Base-by-base conservation (phyloP, 2,797 vertebrate genomes). In the Chaetodon trifasciatus region DNA sequence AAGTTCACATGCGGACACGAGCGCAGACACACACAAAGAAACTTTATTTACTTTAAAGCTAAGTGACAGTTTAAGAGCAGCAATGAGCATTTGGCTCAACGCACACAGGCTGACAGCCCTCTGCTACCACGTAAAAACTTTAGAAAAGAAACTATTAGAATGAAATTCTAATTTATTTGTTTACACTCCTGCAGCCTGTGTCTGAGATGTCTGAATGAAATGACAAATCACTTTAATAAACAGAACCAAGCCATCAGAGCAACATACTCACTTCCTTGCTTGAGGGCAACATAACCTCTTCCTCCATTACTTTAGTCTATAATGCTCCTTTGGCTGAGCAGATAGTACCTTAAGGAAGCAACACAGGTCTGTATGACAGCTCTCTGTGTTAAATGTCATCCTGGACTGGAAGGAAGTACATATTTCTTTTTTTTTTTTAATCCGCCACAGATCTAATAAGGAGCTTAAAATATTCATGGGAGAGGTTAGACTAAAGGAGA, bases 211-310 rank as follows among this genome's bases (percentile, higher is more conserved):
- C 78, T 60, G 63, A 68, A 70, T 73, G 1, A 44, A 67, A 57
- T 72, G 81, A 92, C 68, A 83, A 73, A 94, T 83, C 39, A 21
- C 74, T 89, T 88, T 89, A 91, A 91, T 91, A 89, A 89, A 66
- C 76, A 50, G 28, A 86, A 84, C 44, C 44, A 74, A 88, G 82
- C 74, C 75, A 76, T 73, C 39, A 78, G 47, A 73, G 64, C 35
- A 62, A 64, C 72, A 66, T 56, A 55, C 50, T 81, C 74, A 82
- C 83, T 76, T 89, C 79, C 79, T 84, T 46, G 70, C 86, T 85
- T 58, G 42, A 79, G 81, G 86, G 83, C 85, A 86, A 68, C 63
- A 67, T 76, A 85, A 79, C 82, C 64, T 86, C 78, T 61, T 68
- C 74, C 70, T 78, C 77, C 65, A 84, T 91, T 88, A 83, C 79